A percentile compares a stretch with the other conserved stretches of the same genome.
Evolutionary conservation across 2,113 vertebrate genomes (phyloP).

Genomic region (Callopanchax toddi): DNA sequence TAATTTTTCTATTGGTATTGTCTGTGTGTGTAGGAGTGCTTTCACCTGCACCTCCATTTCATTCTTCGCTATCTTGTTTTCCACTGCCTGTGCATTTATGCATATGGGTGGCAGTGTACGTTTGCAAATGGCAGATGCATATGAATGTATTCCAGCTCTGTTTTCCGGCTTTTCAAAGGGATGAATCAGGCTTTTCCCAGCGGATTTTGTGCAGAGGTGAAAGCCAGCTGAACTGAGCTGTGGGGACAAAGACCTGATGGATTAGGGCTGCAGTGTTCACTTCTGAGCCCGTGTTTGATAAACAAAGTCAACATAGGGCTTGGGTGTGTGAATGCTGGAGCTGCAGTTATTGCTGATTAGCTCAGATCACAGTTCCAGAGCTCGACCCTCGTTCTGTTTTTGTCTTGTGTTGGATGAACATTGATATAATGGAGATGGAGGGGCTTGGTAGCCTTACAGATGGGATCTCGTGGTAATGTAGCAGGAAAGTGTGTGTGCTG

Average conservation of each 20-base stretch:
- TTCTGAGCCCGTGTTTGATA: constrained; percentile 57
- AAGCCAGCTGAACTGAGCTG: constrained; percentile 64
- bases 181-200: constrained; percentile 61
- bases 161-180: constrained; percentile 66
- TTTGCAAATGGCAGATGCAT: constrained; percentile 30
- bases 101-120: constrained; percentile 22
- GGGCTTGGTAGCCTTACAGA: constrained; percentile 10
- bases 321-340: constrained; percentile 19
- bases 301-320: constrained; percentile 69
- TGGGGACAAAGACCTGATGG: constrained; percentile 77
- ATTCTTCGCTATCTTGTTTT: constrained; percentile 3
- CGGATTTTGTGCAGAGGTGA: constrained; percentile 64
- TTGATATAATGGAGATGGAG: constrained; percentile 25
- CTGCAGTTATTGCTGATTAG: constrained; percentile 59
- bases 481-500: neutral
- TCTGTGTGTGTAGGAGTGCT: constrained; percentile 17
- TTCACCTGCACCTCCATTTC: constrained; percentile 32
- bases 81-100: constrained; percentile 14
- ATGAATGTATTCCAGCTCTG: constrained; percentile 54
- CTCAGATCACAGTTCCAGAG: constrained; percentile 38
- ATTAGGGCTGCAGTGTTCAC: constrained; percentile 69
- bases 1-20: constrained; percentile 3
- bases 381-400: constrained; percentile 26
- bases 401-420: constrained; percentile 30
- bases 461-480: constrained; percentile 28